These are phyloP conservation scores for Stomorhina lunata DNA, from an alignment of 2,888 invertebrate genomes.

Conservation along the genomic window DNA sequence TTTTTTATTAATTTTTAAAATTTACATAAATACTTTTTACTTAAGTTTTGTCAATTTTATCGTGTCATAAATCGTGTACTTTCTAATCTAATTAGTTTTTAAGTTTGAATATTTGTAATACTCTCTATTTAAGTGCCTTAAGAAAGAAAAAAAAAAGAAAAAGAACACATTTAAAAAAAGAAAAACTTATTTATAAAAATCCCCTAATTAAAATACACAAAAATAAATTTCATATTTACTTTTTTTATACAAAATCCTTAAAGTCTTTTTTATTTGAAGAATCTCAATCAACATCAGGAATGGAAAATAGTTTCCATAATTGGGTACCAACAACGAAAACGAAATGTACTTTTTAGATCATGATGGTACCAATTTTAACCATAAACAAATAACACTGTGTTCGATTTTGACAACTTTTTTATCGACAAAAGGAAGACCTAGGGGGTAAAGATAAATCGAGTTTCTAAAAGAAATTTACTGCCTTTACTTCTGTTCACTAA, in stretches of 20 bases:
- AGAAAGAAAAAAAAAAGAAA: too few species aligned
- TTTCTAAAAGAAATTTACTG: too few species aligned
- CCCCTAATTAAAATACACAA: not conserved
- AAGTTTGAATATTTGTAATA: slow-evolving; percentile 38
- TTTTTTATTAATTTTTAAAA: slow-evolving; percentile 36
- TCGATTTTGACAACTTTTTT: too few species aligned
- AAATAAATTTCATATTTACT: slow-evolving; percentile 47
- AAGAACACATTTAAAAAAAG: slow-evolving; percentile 24
- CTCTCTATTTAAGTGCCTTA: slow-evolving; percentile 48
- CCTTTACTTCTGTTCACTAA: too few species aligned
- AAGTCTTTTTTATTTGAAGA: not conserved
- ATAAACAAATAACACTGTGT: too few species aligned
- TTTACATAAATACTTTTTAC: slow-evolving; percentile 16
- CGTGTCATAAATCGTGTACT: slow-evolving; percentile 15
- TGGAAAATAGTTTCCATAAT: too few species aligned
- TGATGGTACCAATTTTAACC: too few species aligned
- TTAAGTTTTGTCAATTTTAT: slow-evolving; percentile 38
- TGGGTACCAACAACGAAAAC: too few species aligned
- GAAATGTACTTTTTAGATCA: too few species aligned
- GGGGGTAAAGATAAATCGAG: too few species aligned
- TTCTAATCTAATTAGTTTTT: slow-evolving; percentile 28
- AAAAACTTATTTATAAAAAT: slow-evolving; percentile 27
- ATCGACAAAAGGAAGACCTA: too few species aligned
- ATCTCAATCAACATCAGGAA: too few species aligned
- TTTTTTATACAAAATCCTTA: slow-evolving; percentile 15